Evolutionary conservation across 2,113 vertebrate species (phyloP).

Genomic region (Phalacrocorax brasilianus): DNA sequence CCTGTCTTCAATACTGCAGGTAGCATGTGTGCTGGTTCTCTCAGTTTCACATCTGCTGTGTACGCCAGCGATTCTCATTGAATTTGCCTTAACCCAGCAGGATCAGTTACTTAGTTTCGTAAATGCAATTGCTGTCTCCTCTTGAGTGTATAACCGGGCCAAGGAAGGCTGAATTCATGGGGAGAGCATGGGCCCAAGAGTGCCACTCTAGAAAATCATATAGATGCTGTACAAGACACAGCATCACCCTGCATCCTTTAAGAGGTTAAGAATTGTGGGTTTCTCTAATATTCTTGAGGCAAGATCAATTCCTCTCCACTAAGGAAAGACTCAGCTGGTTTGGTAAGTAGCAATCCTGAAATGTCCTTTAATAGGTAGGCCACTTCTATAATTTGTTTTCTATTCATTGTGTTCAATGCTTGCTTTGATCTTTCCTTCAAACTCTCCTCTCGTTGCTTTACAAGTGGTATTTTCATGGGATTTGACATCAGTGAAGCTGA

Average conservation of each 20-base stretch:
- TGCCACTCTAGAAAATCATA: fast-evolving
- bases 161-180: fast-evolving
- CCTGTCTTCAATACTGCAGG: too few relatives aligned
- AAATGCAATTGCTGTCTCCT: not conserved
- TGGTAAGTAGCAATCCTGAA: not conserved
- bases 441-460: not conserved
- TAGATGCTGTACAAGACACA: fast-evolving
- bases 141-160: fast-evolving
- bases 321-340: not conserved
- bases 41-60: fast-evolving
- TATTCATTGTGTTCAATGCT: fast-evolving
- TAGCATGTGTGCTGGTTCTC: fast-evolving
- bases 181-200: fast-evolving
- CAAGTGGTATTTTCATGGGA: not conserved
- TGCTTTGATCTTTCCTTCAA: not conserved
- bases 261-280: fast-evolving
- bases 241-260: fast-evolving
- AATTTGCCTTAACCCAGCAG: not conserved
- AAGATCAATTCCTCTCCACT: too few relatives aligned
- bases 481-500: not conserved
- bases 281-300: not conserved
- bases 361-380: fast-evolving
- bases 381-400: fast-evolving
- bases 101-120: too few relatives aligned
- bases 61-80: fast-evolving